Evolutionary conservation across 2,113 vertebrate genomes (phyloP).

Genomic region (Circaetus gallicus): DNA sequence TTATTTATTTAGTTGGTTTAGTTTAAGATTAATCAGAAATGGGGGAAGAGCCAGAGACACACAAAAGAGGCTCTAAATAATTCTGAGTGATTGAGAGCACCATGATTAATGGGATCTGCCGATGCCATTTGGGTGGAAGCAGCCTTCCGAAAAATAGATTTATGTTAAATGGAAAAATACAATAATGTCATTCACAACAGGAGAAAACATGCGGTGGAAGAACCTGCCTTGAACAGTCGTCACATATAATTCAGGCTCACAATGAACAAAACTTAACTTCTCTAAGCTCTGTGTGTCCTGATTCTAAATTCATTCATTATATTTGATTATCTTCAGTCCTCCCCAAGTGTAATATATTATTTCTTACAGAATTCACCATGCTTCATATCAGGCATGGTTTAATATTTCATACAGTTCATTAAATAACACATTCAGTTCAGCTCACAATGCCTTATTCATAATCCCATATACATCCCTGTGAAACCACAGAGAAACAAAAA

Average conservation of each 20-base stretch:
- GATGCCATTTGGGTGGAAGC: conserved; percentile 34
- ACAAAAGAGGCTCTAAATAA: conserved; percentile 60
- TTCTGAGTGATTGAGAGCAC: conserved; percentile 61
- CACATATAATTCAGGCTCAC: not conserved
- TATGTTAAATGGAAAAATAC: conserved; percentile 61
- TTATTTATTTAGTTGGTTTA: conserved; percentile 53
- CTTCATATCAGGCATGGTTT: conserved; percentile 25
- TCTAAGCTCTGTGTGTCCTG: not conserved
- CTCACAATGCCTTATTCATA: conserved; percentile 30
- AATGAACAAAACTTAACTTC: conserved; percentile 6
- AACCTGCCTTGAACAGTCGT: not conserved
- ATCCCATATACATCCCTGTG: not conserved
- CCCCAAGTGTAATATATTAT: conserved; percentile 37
- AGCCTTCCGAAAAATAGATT: conserved; percentile 60
- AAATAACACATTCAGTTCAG: conserved; percentile 22
- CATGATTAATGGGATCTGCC: conserved; percentile 59
- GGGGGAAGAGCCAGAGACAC: conserved; percentile 8
- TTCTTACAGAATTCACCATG: conserved; percentile 25
- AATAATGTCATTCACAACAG: conserved; percentile 60
- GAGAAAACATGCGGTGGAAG: not conserved
- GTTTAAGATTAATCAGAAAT: conserved; percentile 61
- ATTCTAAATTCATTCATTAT: conserved; percentile 45
- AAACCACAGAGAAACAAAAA: not conserved
- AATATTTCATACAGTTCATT: conserved; percentile 67
- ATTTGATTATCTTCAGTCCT: conserved; percentile 39